phyloP scores from a whole-genome alignment of 2,888 invertebrate genomes.

The Idaea biselata region DNA sequence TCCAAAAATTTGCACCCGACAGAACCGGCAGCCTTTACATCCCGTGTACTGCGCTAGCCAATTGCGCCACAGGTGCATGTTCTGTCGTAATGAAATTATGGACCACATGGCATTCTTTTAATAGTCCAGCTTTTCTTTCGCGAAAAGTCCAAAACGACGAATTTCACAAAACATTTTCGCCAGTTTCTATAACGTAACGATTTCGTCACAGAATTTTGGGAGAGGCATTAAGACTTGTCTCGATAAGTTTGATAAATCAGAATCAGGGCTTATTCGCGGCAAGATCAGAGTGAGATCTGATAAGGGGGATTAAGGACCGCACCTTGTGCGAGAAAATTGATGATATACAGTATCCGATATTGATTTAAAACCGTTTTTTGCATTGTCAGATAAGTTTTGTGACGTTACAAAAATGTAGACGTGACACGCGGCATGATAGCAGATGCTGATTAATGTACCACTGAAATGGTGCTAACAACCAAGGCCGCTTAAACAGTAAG shows the following conservation, averaged over 20 bases:
- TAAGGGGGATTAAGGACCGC: constrained; percentile 46
- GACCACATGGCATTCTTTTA: no score
- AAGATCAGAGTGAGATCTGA: constrained; percentile 44
- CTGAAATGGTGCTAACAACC: no score
- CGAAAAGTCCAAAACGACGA: no score
- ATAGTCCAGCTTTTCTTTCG: no score
- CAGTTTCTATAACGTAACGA: constrained; percentile 10
- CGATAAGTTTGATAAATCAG: constrained; percentile 66
- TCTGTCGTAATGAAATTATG: no score
- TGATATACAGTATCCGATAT: constrained; percentile 13
- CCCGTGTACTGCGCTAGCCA: no score
- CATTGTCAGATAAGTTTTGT: constrained; percentile 6
- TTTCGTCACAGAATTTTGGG: constrained; percentile 42
- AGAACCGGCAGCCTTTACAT: no score
- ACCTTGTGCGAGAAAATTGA: constrained; percentile 26
- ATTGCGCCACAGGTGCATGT: no score
- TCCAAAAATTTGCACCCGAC: no score
- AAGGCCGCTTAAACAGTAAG: no score
- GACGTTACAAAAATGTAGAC: neutral
- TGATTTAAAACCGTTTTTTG: constrained; percentile 3
- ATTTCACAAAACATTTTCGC: neutral
- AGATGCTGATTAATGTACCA: no score
- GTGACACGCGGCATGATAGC: neutral
- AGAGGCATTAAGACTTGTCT: constrained; percentile 37
- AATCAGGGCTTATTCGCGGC: constrained; percentile 45